Conservation (phyloP, 2,113 vertebrate genomes). For the Urocitellus parryii region DNA sequence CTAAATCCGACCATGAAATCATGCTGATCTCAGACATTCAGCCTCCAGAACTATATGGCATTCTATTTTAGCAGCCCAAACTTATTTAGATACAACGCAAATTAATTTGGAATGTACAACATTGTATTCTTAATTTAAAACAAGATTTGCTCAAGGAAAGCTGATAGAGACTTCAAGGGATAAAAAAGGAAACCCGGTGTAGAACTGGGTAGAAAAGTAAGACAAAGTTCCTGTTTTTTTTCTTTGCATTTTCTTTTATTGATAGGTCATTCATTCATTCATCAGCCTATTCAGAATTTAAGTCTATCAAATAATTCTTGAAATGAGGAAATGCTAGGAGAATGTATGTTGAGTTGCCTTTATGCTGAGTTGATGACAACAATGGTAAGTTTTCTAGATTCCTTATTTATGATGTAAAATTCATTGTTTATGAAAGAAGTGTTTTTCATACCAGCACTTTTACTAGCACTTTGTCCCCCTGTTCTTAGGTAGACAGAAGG, state of each 20-base stretch:
- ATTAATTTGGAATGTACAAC: neutral
- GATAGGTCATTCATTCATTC: neutral
- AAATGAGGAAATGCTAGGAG: constrained; percentile 24
- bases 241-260: neutral
- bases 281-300: constrained; percentile 20
- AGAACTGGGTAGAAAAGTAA: neutral
- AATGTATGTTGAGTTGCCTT: neutral
- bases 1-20: neutral
- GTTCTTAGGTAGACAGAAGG: neutral
- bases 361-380: neutral
- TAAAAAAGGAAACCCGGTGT: neutral
- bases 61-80: neutral
- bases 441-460: no score
- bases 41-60: neutral
- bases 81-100: neutral
- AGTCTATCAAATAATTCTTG: constrained; percentile 6
- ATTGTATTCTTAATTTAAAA: constrained; percentile 48
- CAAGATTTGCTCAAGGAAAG: neutral
- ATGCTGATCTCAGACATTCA: neutral
- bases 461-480: neutral
- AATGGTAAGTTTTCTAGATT: neutral
- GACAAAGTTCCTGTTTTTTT: neutral
- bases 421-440: neutral
- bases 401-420: neutral
- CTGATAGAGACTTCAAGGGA: neutral